Evolutionary conservation across 1,140 invertebrate genomes (phyloP).

Genomic region (honey bee (Apis mellifera)): Amel_HAv3.1 CM009932.2:9042501-9043000

Average conservation of each 20-base stretch:
- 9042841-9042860: constrained; percentile 77
- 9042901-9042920: constrained; percentile 44
- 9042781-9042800: constrained; percentile 77
- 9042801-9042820: constrained; percentile 79
- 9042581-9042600: constrained; percentile 82
- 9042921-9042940: constrained; percentile 55
- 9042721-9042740: constrained; percentile 82
- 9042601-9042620: constrained; percentile 77
- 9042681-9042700: constrained; percentile 83
- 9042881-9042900: constrained; percentile 65
- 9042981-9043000: constrained; percentile 63
- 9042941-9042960: constrained; percentile 70
- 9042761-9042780: constrained; percentile 78
- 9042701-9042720: constrained; percentile 83
- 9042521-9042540: constrained; percentile 82
- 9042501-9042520: constrained; percentile 76
- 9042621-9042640: constrained; percentile 81
- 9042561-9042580: constrained; percentile 79
- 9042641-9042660: constrained; percentile 82
- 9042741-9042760: constrained; percentile 81
- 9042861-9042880: constrained; percentile 67
- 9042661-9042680: constrained; percentile 80
- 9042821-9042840: constrained; percentile 81
- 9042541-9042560: constrained; percentile 75
- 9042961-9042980: constrained; percentile 75